Conservation (phyloP, 2,888 invertebrate species). For the Acanthosepion pharaonis region DNA sequence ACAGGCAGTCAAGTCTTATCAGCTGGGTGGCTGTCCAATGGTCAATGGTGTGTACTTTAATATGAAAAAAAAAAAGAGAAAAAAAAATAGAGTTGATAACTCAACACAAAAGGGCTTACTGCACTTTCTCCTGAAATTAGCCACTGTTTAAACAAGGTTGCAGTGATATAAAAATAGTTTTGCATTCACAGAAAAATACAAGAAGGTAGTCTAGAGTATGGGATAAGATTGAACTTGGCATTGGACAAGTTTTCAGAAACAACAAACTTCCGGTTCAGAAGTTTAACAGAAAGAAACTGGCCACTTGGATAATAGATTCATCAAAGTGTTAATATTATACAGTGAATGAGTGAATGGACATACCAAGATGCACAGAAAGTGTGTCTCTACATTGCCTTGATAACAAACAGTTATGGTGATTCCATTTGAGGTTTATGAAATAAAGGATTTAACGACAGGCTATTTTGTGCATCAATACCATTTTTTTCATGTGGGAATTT, state of each 20-base stretch:
- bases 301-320: no score
- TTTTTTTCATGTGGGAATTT: no score
- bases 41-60: constrained; percentile 2
- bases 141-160: background rate
- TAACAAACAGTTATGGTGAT: no score
- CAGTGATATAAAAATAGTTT: background rate
- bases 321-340: no score
- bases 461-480: no score
- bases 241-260: background rate
- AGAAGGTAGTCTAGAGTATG: background rate
- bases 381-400: no score
- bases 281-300: background rate
- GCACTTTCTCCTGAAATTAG: background rate
- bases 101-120: background rate
- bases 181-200: background rate
- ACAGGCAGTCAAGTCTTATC: background rate
- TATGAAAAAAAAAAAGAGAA: background rate
- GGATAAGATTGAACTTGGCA: background rate
- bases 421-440: no score
- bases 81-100: background rate
- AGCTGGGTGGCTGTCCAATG: background rate
- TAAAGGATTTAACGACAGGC: no score
- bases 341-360: no score
- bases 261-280: background rate
- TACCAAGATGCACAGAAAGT: no score